These are phyloP conservation scores for Cynopterus brachyotis DNA, from an alignment of 2,113 vertebrate genomes.

Conservation along the genomic window DNA sequence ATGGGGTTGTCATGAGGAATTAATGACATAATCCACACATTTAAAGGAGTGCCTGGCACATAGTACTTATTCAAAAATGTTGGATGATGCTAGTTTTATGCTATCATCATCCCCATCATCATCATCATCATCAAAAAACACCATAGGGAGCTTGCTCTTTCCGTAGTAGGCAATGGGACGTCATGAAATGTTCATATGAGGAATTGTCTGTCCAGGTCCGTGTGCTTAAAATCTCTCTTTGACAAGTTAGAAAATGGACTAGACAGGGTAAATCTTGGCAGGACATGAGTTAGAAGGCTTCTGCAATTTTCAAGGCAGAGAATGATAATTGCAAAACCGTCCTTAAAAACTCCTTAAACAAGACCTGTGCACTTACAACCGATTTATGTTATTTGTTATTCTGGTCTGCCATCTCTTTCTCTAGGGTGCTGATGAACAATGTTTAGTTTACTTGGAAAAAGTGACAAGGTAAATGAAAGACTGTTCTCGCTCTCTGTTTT, in stretches of 20 bases:
- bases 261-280: too few relatives aligned
- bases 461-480: neutral
- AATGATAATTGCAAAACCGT: neutral
- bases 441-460: neutral
- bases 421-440: neutral
- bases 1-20: neutral
- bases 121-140: neutral
- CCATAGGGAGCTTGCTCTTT: neutral
- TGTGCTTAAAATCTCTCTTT: neutral
- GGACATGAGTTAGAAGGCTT: neutral
- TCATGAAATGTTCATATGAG: neutral
- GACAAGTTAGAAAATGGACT: neutral
- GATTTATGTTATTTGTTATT: neutral
- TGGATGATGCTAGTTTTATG: too few relatives aligned
- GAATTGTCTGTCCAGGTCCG: neutral
- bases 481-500: neutral
- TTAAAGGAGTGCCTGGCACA: neutral
- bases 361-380: neutral
- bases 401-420: neutral
- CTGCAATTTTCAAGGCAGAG: neutral
- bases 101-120: too few relatives aligned
- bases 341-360: neutral
- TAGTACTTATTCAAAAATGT: neutral
- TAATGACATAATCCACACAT: neutral
- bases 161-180: neutral